Evolutionary conservation across 1,140 invertebrate species (phyloP).

Genomic region (Sipha flava): DNA sequence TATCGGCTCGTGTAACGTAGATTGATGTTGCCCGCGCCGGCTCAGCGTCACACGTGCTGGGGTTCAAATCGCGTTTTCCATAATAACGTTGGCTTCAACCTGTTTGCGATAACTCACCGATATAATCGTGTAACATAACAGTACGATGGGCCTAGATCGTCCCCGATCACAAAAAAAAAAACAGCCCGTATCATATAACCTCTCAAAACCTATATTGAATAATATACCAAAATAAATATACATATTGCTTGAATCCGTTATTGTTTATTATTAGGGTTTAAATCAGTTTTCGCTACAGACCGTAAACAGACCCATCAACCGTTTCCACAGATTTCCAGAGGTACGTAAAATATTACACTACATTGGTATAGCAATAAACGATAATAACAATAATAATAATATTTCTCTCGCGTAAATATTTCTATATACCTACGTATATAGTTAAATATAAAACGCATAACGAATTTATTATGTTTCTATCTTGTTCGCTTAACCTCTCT

Average conservation of each 20-base stretch:
- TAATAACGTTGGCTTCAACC: too few species aligned
- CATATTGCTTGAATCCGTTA: constrained; percentile 14
- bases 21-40: too few species aligned
- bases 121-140: too few species aligned
- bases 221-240: background rate
- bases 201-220: too few species aligned
- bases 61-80: too few species aligned
- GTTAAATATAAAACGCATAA: background rate
- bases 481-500: background rate
- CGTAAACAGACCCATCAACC: constrained; percentile 27
- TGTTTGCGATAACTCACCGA: too few species aligned
- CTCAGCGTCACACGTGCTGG: too few species aligned
- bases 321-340: constrained; percentile 32
- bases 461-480: too few species aligned
- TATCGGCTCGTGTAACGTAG: too few species aligned
- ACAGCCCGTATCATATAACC: too few species aligned
- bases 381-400: background rate
- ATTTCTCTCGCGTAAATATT: background rate
- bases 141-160: too few species aligned
- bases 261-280: constrained; percentile 32
- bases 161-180: background rate
- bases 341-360: constrained; percentile 26
- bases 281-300: constrained; percentile 32
- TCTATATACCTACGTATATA: too few species aligned
- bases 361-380: background rate